Evolutionary conservation across 2,113 vertebrate species (phyloP), one percentile per base, ranked within the genome.

Genomic region (Cephalopholis sonnerati): DNA sequence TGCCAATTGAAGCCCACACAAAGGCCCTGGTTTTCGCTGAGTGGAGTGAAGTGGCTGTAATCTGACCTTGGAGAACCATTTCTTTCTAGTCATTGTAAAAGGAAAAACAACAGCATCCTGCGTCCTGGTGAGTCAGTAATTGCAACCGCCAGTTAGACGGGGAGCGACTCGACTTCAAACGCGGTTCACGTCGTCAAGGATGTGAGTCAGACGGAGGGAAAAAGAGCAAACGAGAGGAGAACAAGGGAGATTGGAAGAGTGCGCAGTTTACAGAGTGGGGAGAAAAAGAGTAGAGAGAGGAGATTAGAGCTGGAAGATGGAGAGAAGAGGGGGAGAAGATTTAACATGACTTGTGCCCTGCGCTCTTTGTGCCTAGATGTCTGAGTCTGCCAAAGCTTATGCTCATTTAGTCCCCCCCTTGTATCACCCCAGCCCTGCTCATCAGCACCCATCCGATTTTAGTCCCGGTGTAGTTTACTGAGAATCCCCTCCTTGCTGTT

Each of bases 381-480:
- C 85, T 90, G 85, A 92, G 83, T 91, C 82, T 89, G 80, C 89
- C 76, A 83, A 86, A 93, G 91, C 84, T 92, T 87, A 91, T 77
- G 81, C 84, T 93, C 70, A 29, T 84, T 86, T 84, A 53, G 70
- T 79, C 77, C 77, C 84, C 41, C 57, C 62, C 80, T 70, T 17
- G 54, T 48, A 71, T 70, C 57, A 77, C 55, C 57, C 80, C 58
- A 65, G 29, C 61, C 81, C 76, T 62, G 46, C 77, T 90, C 78
- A 71, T 85, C 81, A 84, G 77, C 85, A 86, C 58, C 78, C 67
- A 55, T 75, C 41, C 51, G 27, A 63, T 78, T 82, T 84, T 32
- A 73, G 65, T 70, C 61, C 29, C 36, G 2, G 41, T 53, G 51
- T 64, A 71, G 58, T 87, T 84, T 83, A 78, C 36, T 69, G 25